Percentiles rank a stretch among this genome's conserved stretches.
Conservation (phyloP, 2,888 invertebrate species). For the Brassicogethes aeneus region DNA sequence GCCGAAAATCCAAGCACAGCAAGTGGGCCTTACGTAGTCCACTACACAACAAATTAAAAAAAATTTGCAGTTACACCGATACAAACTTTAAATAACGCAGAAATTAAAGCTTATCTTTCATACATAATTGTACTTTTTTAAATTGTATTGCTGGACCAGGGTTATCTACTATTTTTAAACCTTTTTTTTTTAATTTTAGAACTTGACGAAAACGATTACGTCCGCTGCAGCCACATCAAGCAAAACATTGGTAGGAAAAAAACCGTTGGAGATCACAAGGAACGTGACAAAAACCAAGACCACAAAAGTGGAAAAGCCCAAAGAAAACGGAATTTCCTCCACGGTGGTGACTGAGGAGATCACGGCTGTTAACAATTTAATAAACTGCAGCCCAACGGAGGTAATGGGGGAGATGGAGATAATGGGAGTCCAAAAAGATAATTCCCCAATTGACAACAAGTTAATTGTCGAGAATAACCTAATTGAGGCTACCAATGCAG, state of each 20-base stretch:
- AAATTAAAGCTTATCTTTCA: too few species aligned
- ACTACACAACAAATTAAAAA: too few species aligned
- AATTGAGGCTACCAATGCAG: conserved; percentile 29
- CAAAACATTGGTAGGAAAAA: conserved; percentile 21
- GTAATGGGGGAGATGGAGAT: neutral
- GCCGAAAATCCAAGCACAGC: too few species aligned
- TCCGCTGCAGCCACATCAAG: conserved; percentile 29
- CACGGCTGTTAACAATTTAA: conserved; percentile 18
- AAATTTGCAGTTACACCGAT: too few species aligned
- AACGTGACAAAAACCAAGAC: conserved; percentile 19
- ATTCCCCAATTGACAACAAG: conserved; percentile 37
- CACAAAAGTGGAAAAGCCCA: conserved; percentile 28
- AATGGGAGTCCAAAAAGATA: conserved; percentile 37
- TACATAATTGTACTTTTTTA: too few species aligned
- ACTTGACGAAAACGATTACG: conserved; percentile 35
- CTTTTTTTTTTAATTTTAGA: too few species aligned
- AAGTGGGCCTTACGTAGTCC: too few species aligned
- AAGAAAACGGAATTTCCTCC: conserved; percentile 29
- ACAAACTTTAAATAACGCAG: too few species aligned
- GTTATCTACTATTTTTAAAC: too few species aligned
- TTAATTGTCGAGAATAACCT: conserved; percentile 31
- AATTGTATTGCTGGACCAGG: too few species aligned
- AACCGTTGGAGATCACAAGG: conserved; percentile 23
- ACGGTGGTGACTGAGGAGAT: conserved; percentile 25
- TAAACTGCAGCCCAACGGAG: neutral